Percentiles rank a stretch among this genome's conserved stretches.
These are phyloP conservation scores for Phalacrocorax carbo DNA, from an alignment of 2,113 vertebrate genomes.

Conservation along the genomic window DNA sequence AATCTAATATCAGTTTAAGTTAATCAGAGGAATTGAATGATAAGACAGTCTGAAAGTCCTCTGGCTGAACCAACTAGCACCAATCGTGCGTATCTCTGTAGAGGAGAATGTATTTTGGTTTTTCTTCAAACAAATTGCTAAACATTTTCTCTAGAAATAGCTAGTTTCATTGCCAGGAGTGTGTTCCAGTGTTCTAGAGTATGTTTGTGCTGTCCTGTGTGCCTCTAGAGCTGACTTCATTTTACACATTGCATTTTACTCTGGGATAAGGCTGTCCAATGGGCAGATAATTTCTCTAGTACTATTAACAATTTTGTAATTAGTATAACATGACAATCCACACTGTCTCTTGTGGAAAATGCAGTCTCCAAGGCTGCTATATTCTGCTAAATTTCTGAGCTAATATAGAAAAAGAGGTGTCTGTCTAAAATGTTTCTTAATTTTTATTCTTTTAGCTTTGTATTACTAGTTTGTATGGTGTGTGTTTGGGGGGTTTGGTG, in stretches of 20 bases:
- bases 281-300: neutral
- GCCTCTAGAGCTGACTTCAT: neutral
- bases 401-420: neutral
- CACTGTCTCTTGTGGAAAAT: neutral
- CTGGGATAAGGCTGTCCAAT: neutral
- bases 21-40: neutral
- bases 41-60: neutral
- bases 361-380: neutral
- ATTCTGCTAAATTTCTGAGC: neutral
- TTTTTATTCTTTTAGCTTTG: neutral
- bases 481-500: no score
- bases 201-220: neutral
- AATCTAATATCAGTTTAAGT: neutral
- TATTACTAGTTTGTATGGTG: neutral
- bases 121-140: neutral
- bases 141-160: neutral
- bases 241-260: neutral
- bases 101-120: neutral
- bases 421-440: neutral
- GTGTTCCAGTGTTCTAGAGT: neutral
- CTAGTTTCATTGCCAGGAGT: neutral
- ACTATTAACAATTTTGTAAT: neutral
- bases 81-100: neutral
- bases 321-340: neutral
- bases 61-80: neutral